phyloP scores from a whole-genome alignment of 1,140 invertebrate genomes.

The Hesperophylax magnus region DNA sequence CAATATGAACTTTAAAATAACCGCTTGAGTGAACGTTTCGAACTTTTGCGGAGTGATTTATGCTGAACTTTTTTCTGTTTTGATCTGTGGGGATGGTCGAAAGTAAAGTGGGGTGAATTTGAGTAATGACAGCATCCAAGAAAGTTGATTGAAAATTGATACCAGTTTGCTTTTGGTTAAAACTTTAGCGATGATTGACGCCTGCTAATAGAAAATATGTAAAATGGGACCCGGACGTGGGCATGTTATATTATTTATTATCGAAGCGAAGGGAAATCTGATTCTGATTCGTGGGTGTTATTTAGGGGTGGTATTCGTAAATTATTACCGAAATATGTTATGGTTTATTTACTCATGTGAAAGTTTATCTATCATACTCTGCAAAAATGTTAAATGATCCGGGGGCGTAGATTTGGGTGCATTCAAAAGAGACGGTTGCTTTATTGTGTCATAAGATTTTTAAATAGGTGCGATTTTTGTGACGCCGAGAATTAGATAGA shows the following conservation, averaged over 20 bases:
- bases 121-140: slow-evolving; percentile 35
- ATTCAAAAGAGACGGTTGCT: no score
- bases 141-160: slow-evolving; percentile 45
- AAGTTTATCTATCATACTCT: no score
- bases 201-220: slow-evolving; percentile 35
- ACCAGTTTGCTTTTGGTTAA: slow-evolving; percentile 35
- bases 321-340: no score
- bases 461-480: no score
- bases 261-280: no score
- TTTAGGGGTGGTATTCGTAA: no score
- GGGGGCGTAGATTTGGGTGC: no score
- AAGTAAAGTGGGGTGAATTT: slow-evolving; percentile 29
- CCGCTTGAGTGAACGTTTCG: not conserved
- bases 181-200: slow-evolving; percentile 27
- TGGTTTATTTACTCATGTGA: no score
- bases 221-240: not conserved
- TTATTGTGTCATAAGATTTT: no score
- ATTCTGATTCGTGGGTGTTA: no score
- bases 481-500: no score
- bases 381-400: no score
- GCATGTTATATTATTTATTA: not conserved
- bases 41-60: not conserved
- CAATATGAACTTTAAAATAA: not conserved
- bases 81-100: not conserved
- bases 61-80: not conserved